Conservation (phyloP, 2,797 vertebrate genomes). For the Onychomys torridus region DNA sequence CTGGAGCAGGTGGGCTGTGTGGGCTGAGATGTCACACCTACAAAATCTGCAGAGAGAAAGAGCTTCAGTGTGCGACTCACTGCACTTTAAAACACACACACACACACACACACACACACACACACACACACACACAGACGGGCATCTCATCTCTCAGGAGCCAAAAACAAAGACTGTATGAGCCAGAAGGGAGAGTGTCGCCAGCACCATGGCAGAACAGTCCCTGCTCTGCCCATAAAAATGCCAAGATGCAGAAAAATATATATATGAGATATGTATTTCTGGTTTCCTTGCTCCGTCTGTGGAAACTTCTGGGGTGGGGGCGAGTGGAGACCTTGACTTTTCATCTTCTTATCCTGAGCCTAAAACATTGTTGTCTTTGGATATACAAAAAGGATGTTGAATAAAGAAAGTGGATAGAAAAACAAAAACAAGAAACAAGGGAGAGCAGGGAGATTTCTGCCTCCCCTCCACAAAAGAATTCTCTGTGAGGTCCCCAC, state of each 20-base stretch:
- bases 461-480: conserved; percentile 25
- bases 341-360: not conserved
- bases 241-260: not conserved
- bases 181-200: not conserved
- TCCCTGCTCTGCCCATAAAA: not conserved
- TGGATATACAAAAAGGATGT: not conserved
- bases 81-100: conserved; percentile 55
- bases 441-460: not conserved
- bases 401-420: not conserved
- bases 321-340: not conserved
- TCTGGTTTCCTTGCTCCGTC: not conserved
- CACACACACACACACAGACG: not conserved
- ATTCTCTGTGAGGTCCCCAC: not conserved
- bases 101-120: conserved; percentile 42
- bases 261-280: not conserved
- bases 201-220: not conserved
- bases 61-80: not conserved
- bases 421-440: not conserved
- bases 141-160: not conserved
- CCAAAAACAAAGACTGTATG: conserved; percentile 21
- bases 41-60: conserved; percentile 62
- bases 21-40: conserved; percentile 65
- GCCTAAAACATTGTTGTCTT: not conserved
- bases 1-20: conserved; percentile 62
- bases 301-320: not conserved